A percentile compares a stretch with the other conserved stretches of the same genome.
Evolutionary conservation across 2,113 vertebrate species (phyloP).

Genomic region (Aptenodytes patagonicus): DNA sequence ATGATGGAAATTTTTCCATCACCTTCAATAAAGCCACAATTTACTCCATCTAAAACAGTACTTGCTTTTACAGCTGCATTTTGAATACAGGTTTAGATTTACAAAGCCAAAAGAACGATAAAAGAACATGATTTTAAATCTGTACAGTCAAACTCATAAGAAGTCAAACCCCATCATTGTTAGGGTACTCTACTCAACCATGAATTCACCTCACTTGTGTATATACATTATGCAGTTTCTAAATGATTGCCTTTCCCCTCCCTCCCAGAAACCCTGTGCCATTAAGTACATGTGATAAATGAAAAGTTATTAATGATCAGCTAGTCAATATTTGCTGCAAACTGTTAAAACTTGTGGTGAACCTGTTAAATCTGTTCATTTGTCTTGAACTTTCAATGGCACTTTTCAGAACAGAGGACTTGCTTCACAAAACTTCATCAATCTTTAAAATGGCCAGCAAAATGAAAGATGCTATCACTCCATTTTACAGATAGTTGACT

Average conservation of each 20-base stretch:
- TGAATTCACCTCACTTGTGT: neutral
- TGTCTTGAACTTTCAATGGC: neutral
- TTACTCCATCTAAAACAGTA: neutral
- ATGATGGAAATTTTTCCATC: neutral
- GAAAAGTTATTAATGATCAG: neutral
- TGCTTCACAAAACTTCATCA: conserved; percentile 12
- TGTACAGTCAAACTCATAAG: neutral
- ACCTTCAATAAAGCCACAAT: neutral
- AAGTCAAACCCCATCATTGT: neutral
- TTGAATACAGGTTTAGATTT: neutral
- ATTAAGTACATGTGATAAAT: neutral
- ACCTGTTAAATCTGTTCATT: neutral
- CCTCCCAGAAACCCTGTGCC: neutral
- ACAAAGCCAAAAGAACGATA: neutral
- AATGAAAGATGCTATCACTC: conserved; percentile 43
- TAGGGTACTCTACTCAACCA: neutral
- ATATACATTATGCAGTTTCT: neutral
- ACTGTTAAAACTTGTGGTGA: neutral
- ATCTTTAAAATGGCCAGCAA: conserved; percentile 15
- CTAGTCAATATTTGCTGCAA: neutral
- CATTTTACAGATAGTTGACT: neutral
- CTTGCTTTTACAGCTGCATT: neutral
- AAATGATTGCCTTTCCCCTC: neutral
- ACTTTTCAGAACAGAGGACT: neutral
- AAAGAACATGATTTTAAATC: neutral